These are phyloP conservation scores for Julus scandinavius DNA, from an alignment of 2,888 invertebrate species.

Conservation along the genomic window DNA sequence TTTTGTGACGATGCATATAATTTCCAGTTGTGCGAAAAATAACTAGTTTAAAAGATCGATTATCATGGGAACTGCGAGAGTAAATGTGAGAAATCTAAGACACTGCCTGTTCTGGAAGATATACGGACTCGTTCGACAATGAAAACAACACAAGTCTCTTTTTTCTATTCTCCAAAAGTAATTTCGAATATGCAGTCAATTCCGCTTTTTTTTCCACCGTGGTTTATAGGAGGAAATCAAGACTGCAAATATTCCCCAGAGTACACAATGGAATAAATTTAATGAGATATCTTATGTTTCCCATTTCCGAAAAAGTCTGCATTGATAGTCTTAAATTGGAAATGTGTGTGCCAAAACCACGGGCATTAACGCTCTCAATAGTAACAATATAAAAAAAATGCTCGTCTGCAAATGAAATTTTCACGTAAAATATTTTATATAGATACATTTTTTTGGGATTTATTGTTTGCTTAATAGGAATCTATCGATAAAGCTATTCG, in stretches of 20 bases:
- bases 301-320: conserved; percentile 31
- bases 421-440: not conserved
- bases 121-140: not conserved
- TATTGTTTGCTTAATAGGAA: not conserved
- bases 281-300: conserved; percentile 12
- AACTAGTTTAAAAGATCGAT: conserved; percentile 21
- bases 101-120: not conserved
- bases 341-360: conserved; percentile 19
- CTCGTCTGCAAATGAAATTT: not conserved
- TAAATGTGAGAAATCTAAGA: not conserved
- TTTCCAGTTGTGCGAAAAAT: not conserved
- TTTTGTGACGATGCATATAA: not conserved
- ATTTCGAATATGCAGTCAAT: not conserved
- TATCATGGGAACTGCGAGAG: not conserved
- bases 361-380: not conserved
- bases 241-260: conserved; percentile 8
- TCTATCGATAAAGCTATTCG: not conserved
- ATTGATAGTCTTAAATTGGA: not conserved
- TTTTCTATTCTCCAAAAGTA: not conserved
- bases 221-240: conserved; percentile 1
- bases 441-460: not conserved
- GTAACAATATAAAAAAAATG: not conserved
- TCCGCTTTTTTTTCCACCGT: not conserved
- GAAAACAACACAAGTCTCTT: not conserved
- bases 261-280: conserved; percentile 21